Evolutionary conservation across 2,888 invertebrate species (phyloP).

Genomic region (Scaptomyza cyrtandrae): DNA sequence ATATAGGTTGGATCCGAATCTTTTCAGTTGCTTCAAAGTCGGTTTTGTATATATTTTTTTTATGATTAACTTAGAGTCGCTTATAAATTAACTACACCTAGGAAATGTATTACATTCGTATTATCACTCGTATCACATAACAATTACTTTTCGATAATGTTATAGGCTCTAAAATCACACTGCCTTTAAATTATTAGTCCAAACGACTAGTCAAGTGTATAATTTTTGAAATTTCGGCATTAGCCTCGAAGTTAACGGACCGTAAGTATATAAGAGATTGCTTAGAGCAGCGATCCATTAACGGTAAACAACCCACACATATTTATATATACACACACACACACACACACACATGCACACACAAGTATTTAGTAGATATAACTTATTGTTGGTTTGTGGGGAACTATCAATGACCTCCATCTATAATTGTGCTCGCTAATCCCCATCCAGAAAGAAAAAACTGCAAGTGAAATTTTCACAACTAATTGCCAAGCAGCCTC

Average conservation of each 20-base stretch:
- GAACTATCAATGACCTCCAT: constrained; percentile 70
- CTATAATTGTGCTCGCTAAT: constrained; percentile 75
- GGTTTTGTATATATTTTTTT: no score
- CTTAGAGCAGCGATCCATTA: constrained; percentile 26
- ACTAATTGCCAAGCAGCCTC: constrained; percentile 70
- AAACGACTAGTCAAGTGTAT: constrained; percentile 13
- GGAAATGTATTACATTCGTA: neutral
- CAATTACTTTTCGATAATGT: neutral
- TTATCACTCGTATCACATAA: neutral
- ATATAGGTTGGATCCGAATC: no score
- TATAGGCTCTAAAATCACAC: neutral
- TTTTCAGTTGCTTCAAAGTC: no score
- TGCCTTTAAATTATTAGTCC: neutral
- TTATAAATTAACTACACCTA: neutral
- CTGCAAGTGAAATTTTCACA: constrained; percentile 76
- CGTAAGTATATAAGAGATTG: constrained; percentile 3
- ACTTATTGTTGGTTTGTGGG: constrained; percentile 14
- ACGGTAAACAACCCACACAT: constrained; percentile 52
- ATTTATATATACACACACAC: no score
- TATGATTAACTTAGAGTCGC: no score
- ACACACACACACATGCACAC: constrained; percentile 35
- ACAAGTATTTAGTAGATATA: constrained; percentile 30
- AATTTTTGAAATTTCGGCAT: constrained; percentile 15
- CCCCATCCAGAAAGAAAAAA: constrained; percentile 67
- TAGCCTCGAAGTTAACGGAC: constrained; percentile 32